Evolutionary conservation across 2,113 vertebrate species (phyloP).

Genomic region (Serilophus lunatus): DNA sequence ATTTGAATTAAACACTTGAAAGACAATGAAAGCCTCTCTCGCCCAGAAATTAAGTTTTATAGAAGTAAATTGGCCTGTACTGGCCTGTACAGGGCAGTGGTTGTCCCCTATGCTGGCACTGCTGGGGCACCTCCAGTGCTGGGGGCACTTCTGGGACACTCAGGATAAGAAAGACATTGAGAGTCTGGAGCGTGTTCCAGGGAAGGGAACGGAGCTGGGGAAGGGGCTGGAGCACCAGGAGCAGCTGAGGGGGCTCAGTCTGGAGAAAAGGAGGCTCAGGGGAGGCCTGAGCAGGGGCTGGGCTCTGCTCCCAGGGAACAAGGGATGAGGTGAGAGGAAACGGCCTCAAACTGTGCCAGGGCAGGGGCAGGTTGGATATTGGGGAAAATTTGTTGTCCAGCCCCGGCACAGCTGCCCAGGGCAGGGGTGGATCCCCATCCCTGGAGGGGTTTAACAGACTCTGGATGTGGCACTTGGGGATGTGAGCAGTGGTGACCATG

Average conservation of each 20-base stretch:
- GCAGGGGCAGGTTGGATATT: not conserved
- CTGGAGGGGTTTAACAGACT: not conserved
- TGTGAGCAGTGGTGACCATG: not conserved
- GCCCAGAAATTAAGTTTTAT: not conserved
- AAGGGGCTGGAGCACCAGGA: not conserved
- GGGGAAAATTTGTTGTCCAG: not conserved
- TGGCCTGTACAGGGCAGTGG: not conserved
- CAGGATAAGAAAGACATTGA: rapidly evolving
- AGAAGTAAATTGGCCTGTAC: not conserved
- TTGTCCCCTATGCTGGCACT: not conserved
- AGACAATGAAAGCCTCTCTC: not conserved
- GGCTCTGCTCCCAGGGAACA: not conserved
- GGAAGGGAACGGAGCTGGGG: not conserved
- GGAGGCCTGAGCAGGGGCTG: not conserved
- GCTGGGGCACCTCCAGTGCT: not conserved
- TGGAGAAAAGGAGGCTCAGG: not conserved
- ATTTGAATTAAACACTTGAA: not conserved
- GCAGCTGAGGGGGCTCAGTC: not conserved
- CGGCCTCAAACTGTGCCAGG: not conserved
- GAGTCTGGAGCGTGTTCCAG: not conserved
- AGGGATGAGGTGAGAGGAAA: not conserved
- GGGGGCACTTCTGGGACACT: not conserved
- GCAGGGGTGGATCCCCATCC: not conserved
- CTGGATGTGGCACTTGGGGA: not conserved
- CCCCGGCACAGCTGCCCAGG: not conserved